These are phyloP conservation scores for Megalops atlanticus DNA, from an alignment of 2,113 vertebrate genomes.

Conservation along the genomic window DNA sequence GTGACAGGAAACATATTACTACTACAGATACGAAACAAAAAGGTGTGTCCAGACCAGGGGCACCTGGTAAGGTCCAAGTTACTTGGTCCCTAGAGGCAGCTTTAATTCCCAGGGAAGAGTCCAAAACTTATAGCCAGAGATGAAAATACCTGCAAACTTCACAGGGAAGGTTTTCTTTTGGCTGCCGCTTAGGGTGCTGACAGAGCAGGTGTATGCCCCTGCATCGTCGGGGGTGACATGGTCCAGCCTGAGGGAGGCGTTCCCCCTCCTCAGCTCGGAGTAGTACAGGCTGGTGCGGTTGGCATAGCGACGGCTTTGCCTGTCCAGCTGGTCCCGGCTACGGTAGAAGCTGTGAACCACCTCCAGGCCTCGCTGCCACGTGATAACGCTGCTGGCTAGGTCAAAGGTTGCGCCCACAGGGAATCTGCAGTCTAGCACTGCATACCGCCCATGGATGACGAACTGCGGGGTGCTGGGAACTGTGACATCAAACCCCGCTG, in stretches of 20 bases:
- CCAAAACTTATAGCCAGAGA: neutral
- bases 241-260: slow-evolving; percentile 53
- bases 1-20: neutral
- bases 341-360: slow-evolving; percentile 57
- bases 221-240: slow-evolving; percentile 33
- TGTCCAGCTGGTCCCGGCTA: slow-evolving; percentile 40
- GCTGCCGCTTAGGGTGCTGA: slow-evolving; percentile 46
- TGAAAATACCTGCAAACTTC: slow-evolving; percentile 47
- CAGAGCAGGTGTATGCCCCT: slow-evolving; percentile 49
- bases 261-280: slow-evolving; percentile 45
- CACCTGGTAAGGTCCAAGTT: no score
- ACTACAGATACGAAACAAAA: neutral
- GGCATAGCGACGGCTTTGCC: slow-evolving; percentile 42
- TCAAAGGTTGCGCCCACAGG: slow-evolving; percentile 16
- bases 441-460: slow-evolving; percentile 15
- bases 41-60: neutral
- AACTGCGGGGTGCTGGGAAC: slow-evolving; percentile 31
- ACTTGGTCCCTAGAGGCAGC: no score
- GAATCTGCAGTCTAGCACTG: slow-evolving; percentile 50
- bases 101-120: no score
- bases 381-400: slow-evolving; percentile 35
- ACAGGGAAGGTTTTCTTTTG: slow-evolving; percentile 47
- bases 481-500: slow-evolving; percentile 44
- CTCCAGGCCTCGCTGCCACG: slow-evolving; percentile 46
- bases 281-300: slow-evolving; percentile 46